phyloP scores from a whole-genome alignment of 2,888 invertebrate genomes.

The Pristionchus maxplancki region DNA sequence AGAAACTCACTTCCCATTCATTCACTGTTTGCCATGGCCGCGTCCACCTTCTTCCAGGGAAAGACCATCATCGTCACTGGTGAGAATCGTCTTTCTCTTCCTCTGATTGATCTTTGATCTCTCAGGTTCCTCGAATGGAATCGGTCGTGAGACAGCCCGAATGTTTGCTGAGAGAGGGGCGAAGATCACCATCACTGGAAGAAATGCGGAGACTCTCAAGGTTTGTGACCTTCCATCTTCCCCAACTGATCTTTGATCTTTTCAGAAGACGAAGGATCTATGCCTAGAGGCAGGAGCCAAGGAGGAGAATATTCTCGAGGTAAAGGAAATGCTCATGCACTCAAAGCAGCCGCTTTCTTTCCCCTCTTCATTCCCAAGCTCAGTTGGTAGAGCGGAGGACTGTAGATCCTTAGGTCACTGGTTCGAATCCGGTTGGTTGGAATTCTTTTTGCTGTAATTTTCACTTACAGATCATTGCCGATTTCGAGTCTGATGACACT shows the following conservation, averaged over 20 bases:
- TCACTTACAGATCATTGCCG: conserved; percentile 24
- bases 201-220: conserved; percentile 55
- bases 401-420: conserved; percentile 31
- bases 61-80: not conserved
- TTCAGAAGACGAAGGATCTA: conserved; percentile 33
- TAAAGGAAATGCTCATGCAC: not conserved
- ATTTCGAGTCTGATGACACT: conserved; percentile 13
- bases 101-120: not conserved
- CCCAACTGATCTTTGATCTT: not conserved
- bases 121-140: conserved; percentile 62
- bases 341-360: not conserved
- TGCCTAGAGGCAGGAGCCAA: conserved; percentile 39
- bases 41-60: not conserved
- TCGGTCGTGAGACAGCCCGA: conserved; percentile 60
- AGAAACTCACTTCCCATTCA: conserved; percentile 1
- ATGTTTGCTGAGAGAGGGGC: conserved; percentile 58
- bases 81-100: not conserved
- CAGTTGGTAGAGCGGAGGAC: conserved; percentile 26
- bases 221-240: not conserved
- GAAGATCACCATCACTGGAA: conserved; percentile 60
- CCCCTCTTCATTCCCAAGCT: not conserved
- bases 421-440: conserved; percentile 2
- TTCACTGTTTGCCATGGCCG: not conserved
- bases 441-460: not conserved
- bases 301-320: conserved; percentile 41